phyloP scores from a whole-genome alignment of 2,113 vertebrate genomes.

The Rhegmatorhina hoffmannsi region DNA sequence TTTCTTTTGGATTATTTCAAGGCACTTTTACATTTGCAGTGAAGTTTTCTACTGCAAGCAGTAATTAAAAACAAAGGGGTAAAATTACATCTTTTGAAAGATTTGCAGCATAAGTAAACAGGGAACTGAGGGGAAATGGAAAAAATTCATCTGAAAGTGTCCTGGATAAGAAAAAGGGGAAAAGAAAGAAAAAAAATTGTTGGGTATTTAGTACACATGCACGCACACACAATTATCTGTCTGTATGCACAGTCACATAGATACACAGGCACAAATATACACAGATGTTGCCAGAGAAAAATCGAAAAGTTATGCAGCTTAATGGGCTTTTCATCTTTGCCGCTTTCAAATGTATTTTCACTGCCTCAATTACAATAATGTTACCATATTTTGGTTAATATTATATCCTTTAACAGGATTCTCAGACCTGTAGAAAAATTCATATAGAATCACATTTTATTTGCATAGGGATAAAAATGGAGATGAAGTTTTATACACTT shows the following conservation, averaged over 20 bases:
- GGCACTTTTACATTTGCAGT: neutral
- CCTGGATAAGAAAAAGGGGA: neutral
- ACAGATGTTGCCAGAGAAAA: neutral
- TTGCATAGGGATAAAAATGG: fast-evolving
- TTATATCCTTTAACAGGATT: neutral
- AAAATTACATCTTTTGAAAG: neutral
- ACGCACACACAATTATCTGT: neutral
- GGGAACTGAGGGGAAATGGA: neutral
- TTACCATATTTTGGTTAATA: neutral
- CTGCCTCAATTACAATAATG: neutral
- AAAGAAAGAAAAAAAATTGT: neutral
- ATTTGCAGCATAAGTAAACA: neutral
- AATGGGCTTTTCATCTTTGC: neutral
- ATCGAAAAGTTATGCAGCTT: neutral
- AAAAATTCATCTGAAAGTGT: neutral
- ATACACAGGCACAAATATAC: neutral
- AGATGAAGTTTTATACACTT: neutral
- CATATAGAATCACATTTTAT: neutral
- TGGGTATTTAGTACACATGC: neutral
- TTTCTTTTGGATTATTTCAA: neutral
- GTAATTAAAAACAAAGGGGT: neutral
- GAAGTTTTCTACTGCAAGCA: neutral
- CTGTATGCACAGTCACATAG: neutral
- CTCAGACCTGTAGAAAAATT: neutral
- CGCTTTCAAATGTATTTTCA: neutral